A percentile compares a stretch with the other conserved stretches of the same genome.
Evolutionary conservation across 2,888 invertebrate species (phyloP).

Genomic region (Melanotus villosus): DNA sequence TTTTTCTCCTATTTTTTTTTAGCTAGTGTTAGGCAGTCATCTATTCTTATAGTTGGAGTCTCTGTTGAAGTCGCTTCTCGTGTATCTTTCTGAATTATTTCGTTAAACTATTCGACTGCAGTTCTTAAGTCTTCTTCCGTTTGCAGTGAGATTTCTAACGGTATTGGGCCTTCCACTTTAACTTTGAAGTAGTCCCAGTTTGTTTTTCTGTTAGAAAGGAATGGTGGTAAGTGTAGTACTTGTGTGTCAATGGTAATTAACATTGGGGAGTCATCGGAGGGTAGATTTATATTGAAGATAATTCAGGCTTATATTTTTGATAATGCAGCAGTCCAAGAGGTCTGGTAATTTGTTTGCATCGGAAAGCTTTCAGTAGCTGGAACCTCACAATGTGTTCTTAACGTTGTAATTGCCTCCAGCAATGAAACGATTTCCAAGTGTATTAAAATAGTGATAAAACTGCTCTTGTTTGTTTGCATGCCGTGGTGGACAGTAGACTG

Average conservation of each 20-base stretch:
- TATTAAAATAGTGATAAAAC: background rate
- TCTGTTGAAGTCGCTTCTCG: no score
- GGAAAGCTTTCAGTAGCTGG: background rate
- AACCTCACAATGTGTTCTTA: background rate
- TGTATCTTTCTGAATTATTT: background rate
- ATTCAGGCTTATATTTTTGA: background rate
- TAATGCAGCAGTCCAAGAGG: no score
- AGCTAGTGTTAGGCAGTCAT: background rate
- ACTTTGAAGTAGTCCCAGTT: background rate
- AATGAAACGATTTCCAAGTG: no score
- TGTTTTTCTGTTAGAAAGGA: background rate
- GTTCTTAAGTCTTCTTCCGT: background rate
- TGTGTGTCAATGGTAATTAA: background rate
- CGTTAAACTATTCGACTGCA: background rate
- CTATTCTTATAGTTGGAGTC: background rate
- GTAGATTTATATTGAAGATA: background rate
- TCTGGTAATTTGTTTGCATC: no score
- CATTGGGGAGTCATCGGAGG: no score
- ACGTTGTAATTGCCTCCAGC: background rate
- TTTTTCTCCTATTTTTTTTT: background rate
- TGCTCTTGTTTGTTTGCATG: conserved; percentile 10
- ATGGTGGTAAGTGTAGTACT: background rate
- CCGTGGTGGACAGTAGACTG: conserved; percentile 8
- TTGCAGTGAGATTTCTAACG: background rate
- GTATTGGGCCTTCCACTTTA: background rate